phyloP scores from a whole-genome alignment of 2,888 invertebrate species.

The Monochamus alternatus region DNA sequence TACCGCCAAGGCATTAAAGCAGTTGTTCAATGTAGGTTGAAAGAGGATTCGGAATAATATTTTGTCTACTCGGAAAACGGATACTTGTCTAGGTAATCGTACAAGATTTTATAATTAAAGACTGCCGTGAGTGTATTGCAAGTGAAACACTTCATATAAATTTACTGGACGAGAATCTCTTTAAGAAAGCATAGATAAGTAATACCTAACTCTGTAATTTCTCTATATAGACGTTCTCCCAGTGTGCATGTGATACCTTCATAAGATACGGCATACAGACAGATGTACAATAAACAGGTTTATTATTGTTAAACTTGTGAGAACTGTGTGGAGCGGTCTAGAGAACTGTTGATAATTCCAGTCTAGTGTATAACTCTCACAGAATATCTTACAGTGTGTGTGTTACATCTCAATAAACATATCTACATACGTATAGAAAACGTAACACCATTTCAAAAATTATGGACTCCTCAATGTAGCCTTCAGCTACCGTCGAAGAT shows the following conservation, averaged over 20 bases:
- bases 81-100: no score
- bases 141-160: no score
- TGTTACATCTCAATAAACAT: background rate
- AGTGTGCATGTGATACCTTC: slow-evolving; percentile 2
- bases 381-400: background rate
- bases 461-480: no score
- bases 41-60: no score
- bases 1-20: no score
- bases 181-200: background rate
- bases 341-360: background rate
- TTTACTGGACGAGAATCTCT: background rate
- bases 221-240: background rate
- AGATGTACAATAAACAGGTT: slow-evolving; percentile 22
- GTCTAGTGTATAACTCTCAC: background rate
- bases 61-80: no score
- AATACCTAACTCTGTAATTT: background rate
- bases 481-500: no score
- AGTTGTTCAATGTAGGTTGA: no score
- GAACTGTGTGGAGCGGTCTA: background rate
- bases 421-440: background rate
- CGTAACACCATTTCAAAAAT: no score
- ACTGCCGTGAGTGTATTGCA: no score
- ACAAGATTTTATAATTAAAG: no score
- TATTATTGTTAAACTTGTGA: slow-evolving; percentile 18
- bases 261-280: slow-evolving; percentile 25